These are phyloP conservation scores for Spilosoma lubricipeda DNA, from an alignment of 2,888 invertebrate species.

Conservation along the genomic window DNA sequence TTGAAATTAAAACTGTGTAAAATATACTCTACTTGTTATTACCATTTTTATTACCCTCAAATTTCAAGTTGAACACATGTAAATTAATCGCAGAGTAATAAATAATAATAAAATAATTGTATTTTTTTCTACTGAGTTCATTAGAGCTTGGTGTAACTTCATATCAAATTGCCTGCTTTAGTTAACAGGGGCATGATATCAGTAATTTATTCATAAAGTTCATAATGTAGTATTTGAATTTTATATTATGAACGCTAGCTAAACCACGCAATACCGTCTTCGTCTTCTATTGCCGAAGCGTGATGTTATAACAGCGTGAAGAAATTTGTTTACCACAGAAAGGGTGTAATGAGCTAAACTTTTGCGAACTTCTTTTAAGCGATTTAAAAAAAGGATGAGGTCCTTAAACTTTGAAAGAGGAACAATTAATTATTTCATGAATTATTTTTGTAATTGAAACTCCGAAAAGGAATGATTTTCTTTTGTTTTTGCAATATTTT, in stretches of 20 bases:
- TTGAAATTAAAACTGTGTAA: background rate
- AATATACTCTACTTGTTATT: background rate
- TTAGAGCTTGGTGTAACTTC: constrained; percentile 39
- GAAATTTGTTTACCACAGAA: too few relatives aligned
- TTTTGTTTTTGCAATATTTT: too few relatives aligned
- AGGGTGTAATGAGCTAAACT: too few relatives aligned
- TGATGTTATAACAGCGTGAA: too few relatives aligned
- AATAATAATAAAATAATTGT: background rate
- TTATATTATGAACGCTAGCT: background rate
- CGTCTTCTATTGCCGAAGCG: too few relatives aligned
- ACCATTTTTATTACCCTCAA: background rate
- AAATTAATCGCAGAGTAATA: background rate
- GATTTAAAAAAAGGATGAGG: too few relatives aligned
- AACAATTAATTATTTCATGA: too few relatives aligned
- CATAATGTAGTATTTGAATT: background rate
- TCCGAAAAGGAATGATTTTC: too few relatives aligned
- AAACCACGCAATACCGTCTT: too few relatives aligned
- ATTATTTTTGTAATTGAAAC: too few relatives aligned
- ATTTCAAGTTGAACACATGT: background rate
- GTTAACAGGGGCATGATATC: constrained; percentile 22
- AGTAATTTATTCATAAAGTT: background rate
- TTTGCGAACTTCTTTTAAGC: too few relatives aligned
- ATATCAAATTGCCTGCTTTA: constrained; percentile 34
- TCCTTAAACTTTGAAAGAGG: too few relatives aligned
- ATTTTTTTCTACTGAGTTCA: constrained; percentile 23